phyloP scores from a whole-genome alignment of 2,113 vertebrate genomes.

The Etheostoma cragini region DNA sequence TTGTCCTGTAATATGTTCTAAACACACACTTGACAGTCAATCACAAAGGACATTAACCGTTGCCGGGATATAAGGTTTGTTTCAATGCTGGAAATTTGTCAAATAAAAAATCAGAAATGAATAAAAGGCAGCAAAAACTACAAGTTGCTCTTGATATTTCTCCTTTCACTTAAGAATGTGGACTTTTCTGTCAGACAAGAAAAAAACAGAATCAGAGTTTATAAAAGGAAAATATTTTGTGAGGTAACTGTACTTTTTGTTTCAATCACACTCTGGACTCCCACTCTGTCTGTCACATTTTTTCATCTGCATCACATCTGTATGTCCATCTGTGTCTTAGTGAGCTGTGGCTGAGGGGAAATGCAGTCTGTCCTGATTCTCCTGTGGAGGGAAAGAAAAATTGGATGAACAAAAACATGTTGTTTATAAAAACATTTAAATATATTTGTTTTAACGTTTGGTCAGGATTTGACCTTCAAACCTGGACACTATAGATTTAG shows the following conservation, averaged over 20 bases:
- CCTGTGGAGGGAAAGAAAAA: neutral
- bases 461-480: neutral
- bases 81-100: neutral
- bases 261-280: neutral
- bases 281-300: neutral
- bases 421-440: neutral
- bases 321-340: conserved; percentile 6
- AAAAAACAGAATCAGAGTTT: no score
- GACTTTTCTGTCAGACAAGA: neutral
- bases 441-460: neutral
- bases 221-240: conserved; percentile 44
- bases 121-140: neutral
- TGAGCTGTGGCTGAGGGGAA: neutral
- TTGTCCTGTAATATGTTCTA: neutral
- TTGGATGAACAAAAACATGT: neutral
- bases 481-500: neutral
- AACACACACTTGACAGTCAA: neutral
- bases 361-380: neutral
- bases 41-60: neutral
- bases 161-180: neutral
- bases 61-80: neutral
- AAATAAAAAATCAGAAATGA: neutral
- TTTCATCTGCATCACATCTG: conserved; percentile 5
- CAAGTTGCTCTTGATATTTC: no score
- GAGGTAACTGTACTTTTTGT: neutral